Base-by-base conservation (phyloP, 1,140 invertebrate species). In the Solenopsis fugax region DNA sequence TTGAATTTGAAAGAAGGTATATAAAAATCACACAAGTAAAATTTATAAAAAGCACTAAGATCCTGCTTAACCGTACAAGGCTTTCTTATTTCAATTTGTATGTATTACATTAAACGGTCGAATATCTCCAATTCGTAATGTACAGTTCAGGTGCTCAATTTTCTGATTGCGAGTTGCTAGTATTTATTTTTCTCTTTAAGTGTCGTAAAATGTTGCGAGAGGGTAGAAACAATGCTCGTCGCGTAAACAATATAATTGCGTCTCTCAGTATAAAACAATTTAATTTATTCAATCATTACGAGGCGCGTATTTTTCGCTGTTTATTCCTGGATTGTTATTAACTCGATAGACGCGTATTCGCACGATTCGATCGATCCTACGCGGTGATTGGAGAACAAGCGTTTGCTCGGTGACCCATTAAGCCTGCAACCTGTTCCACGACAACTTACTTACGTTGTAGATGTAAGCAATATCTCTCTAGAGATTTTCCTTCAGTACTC, bases 351-450 rank as follows among this genome's bases (percentile, higher is more conserved):
- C 45, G 76, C 58, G 24, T n/a, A 29, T 41, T 62, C 75, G 41
- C 48, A 34, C 41, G 7, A 41, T 7, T 41, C 34, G 41, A 71
- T 71, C 78, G 50, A 65, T 78, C 60, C 45, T 12, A 71, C 65
- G 16, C 78, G 52, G 29, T 78, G 54, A 78, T 58, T 58, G 75
- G 75, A 71, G 41, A 65, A 54, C 54, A 76, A 58, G 54, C 37
- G 37, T 75, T 77, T 29, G 54, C 52, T 78, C 50, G 24, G 52
- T 71, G 75, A 86, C 64, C 69, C 75, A 86, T 78, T 78, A 78
- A 64, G 56, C 5, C 41, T 13, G 45, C 29, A 77, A 76, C 62
- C 52, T 71, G 85, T 67, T 50, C 54, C 29, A 62, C 52, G 72
- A 52, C 64, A 54, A 37, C 41, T 21, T 67, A 29, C 29, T 29